These are phyloP conservation scores for Anser cygnoides DNA, from an alignment of 2,113 vertebrate genomes.

Conservation along the genomic window DNA sequence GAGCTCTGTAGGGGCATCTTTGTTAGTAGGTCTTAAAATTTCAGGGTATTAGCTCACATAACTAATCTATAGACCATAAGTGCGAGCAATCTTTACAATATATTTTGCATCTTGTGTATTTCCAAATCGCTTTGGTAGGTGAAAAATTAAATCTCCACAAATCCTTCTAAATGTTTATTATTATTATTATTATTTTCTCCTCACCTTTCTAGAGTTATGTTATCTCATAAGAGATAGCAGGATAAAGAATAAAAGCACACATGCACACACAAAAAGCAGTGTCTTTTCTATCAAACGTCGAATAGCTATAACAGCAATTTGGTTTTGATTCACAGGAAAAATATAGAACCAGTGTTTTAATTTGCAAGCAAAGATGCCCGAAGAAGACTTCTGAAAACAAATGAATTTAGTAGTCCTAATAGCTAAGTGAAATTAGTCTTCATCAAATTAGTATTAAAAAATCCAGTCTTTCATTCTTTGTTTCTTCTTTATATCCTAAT, in stretches of 20 bases:
- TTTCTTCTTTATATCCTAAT: neutral
- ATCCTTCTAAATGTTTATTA: neutral
- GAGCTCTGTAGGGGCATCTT: neutral
- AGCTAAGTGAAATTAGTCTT: neutral
- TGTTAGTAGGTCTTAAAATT: neutral
- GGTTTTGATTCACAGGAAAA: neutral
- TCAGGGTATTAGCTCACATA: neutral
- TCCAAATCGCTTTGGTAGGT: neutral
- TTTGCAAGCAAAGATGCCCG: neutral
- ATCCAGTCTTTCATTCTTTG: neutral
- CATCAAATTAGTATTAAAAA: neutral
- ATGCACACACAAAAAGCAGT: neutral
- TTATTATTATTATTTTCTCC: neutral
- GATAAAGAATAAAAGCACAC: neutral
- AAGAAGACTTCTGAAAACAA: too few relatives aligned
- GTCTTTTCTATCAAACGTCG: neutral
- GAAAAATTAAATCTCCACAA: neutral
- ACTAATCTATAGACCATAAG: neutral
- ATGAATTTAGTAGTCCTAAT: too few relatives aligned
- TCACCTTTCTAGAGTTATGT: neutral
- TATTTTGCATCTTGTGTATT: neutral
- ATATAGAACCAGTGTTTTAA: neutral
- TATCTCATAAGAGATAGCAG: neutral
- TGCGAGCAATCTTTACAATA: neutral
- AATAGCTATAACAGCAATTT: neutral